Percentiles rank a stretch among this genome's conserved stretches.
Conservation (phyloP, 2,888 invertebrate species). For the Eumerus sabulonum region DNA sequence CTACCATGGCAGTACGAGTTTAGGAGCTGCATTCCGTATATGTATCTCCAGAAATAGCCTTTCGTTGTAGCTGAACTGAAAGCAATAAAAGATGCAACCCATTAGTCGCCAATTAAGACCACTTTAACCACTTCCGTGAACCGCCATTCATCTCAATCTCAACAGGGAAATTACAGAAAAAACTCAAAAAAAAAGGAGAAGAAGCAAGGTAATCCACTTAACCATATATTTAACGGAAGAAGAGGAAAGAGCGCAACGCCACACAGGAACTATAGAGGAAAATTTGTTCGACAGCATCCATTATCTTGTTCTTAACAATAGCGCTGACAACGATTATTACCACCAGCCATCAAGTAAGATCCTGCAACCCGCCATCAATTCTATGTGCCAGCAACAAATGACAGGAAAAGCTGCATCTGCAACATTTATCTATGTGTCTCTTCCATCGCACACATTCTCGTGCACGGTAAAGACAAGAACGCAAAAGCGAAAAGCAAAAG, state of each 20-base stretch:
- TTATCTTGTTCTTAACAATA: conserved; percentile 39
- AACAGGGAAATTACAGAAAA: too few relatives aligned
- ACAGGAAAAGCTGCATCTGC: not conserved
- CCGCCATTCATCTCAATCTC: too few relatives aligned
- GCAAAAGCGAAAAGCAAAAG: conserved; percentile 3
- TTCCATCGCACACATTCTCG: not conserved
- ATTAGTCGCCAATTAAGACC: too few relatives aligned
- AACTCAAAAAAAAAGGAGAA: too few relatives aligned
- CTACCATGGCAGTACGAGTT: too few relatives aligned
- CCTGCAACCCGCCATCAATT: conserved; percentile 15
- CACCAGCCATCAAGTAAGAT: too few relatives aligned
- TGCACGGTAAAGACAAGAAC: not conserved
- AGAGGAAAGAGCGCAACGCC: conserved; percentile 2
- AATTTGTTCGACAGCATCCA: conserved; percentile 49
- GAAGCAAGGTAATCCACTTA: too few relatives aligned
- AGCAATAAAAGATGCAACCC: too few relatives aligned
- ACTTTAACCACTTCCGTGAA: too few relatives aligned
- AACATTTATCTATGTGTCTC: conserved; percentile 11
- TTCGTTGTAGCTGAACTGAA: too few relatives aligned
- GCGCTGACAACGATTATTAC: conserved; percentile 58
- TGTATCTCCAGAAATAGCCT: too few relatives aligned
- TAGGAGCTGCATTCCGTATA: too few relatives aligned
- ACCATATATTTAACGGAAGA: not conserved
- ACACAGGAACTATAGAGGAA: conserved; percentile 32
- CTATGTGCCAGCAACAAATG: not conserved